Base-by-base conservation (phyloP, 2,113 vertebrate species). In the Brachirus orientalis region DNA sequence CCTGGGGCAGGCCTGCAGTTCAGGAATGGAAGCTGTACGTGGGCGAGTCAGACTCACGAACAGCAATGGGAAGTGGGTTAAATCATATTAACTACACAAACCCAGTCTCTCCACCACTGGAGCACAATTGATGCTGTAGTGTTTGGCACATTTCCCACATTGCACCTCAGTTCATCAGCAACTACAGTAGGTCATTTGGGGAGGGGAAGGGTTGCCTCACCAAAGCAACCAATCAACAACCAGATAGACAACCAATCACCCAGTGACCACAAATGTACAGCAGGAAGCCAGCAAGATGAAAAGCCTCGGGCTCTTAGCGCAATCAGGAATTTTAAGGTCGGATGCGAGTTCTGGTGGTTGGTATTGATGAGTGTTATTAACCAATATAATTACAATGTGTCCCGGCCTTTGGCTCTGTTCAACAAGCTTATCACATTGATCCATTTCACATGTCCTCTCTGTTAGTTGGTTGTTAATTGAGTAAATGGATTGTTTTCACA, bases 71-170 rank as follows among this genome's bases (percentile, higher is more conserved):
- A 87, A 73, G 53, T 69, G 69, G 67, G 69, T 74, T 76, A 79
- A 46, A 84, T 46, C 59, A 35, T 16, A 68, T 53, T 17, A 72
- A 52, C 55, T 14, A 52, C 36, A 52, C 28, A 70, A 22, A 43
- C 69, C 22, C 33, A 74, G 56, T 63, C 73, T 40, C 33, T 65
- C 19, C 45, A 47, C 36, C 16, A 40, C 63, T 61, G 74, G 45
- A 63, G 64, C 22, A 67, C 62, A 52, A 76, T 50, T 54, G 53
- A 69, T 57, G 20, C 38, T 8, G 3, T 33, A 1, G 47, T 0
- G 11, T 82, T 76, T 80, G 82, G 80, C 84, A 80, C 69, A 86
- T 48, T 89, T 88, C 80, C 60, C 59, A 69, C 51, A 79, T 45
- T 20, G 66, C 59, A 84, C 54, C 75, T 72, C 78, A 53, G 1